A percentile compares a stretch with the other conserved stretches of the same genome.
Conservation (phyloP, 2,888 invertebrate genomes). For the Fissipunctia ypsillon region DNA sequence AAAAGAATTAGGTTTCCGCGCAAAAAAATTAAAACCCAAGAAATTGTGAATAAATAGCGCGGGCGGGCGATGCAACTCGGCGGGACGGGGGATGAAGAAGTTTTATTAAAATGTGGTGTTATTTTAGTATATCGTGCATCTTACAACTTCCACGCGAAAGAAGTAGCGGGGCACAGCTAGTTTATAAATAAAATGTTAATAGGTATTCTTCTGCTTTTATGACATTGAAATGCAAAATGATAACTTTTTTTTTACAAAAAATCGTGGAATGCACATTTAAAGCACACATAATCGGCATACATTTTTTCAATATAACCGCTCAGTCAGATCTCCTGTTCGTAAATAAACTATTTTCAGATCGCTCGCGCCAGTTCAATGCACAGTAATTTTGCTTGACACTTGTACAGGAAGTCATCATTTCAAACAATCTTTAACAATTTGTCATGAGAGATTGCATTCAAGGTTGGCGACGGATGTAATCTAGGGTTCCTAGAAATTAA, state of each 20-base stretch:
- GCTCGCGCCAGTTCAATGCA: slow-evolving; percentile 21
- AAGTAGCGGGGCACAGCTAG: too few species aligned
- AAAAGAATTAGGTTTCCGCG: too few species aligned
- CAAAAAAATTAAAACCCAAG: too few species aligned
- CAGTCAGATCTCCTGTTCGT: not conserved
- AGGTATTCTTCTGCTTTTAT: not conserved
- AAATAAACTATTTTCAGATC: slow-evolving; percentile 21
- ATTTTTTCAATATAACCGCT: not conserved
- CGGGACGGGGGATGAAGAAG: too few species aligned
- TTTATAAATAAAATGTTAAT: not conserved
- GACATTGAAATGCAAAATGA: not conserved
- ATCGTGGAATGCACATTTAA: not conserved
- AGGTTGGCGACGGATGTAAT: slow-evolving; percentile 67
- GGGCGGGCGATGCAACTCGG: too few species aligned
- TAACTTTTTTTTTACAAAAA: not conserved
- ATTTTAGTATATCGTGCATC: too few species aligned
- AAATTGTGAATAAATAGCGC: too few species aligned
- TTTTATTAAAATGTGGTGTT: too few species aligned
- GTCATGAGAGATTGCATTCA: slow-evolving; percentile 33
- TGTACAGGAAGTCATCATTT: slow-evolving; percentile 54
- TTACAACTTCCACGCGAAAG: too few species aligned
- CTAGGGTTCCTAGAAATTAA: slow-evolving; percentile 89
- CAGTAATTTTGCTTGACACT: slow-evolving; percentile 54
- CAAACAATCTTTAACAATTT: slow-evolving; percentile 51
- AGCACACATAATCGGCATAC: not conserved